phyloP scores from a whole-genome alignment of 2,888 invertebrate species.

The Dascillus cervinus region DNA sequence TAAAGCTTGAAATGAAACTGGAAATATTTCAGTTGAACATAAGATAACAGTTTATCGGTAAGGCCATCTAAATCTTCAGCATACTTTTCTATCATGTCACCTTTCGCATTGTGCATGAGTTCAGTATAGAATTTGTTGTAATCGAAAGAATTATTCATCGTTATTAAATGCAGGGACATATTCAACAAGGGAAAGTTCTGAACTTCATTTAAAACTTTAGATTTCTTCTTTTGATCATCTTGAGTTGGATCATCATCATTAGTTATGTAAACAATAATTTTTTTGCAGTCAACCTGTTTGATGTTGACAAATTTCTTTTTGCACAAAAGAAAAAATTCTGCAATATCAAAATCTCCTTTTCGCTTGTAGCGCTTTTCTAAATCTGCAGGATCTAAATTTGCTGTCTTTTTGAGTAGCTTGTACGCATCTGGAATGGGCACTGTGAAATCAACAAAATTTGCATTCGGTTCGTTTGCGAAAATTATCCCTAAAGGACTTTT shows the following conservation, averaged over 20 bases:
- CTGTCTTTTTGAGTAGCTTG: slow-evolving; percentile 7
- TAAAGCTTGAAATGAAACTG: slow-evolving; percentile 9
- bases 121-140: slow-evolving; percentile 3
- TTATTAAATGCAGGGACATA: slow-evolving; percentile 8
- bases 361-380: slow-evolving; percentile 9
- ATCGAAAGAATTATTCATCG: slow-evolving; percentile 10
- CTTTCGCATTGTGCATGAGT: slow-evolving; percentile 6
- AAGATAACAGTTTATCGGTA: slow-evolving; percentile 3
- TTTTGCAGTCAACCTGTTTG: slow-evolving; percentile 9
- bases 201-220: slow-evolving; percentile 9
- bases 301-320: slow-evolving; percentile 9
- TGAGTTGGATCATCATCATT: slow-evolving; percentile 11
- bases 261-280: slow-evolving; percentile 11
- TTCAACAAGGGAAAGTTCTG: slow-evolving; percentile 7
- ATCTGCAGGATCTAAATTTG: slow-evolving; percentile 2
- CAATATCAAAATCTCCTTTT: slow-evolving; percentile 11
- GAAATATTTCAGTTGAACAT: slow-evolving; percentile 6
- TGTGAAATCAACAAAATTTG: slow-evolving; percentile 10
- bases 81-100: slow-evolving; percentile 6
- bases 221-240: slow-evolving; percentile 8
- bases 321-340: slow-evolving; percentile 12
- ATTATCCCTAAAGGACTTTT: slow-evolving; percentile 11
- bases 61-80: background rate
- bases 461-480: slow-evolving; percentile 7
- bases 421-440: slow-evolving; percentile 8